phyloP scores from a whole-genome alignment of 2,888 invertebrate genomes.

The Carpatolechia fugitivella region DNA sequence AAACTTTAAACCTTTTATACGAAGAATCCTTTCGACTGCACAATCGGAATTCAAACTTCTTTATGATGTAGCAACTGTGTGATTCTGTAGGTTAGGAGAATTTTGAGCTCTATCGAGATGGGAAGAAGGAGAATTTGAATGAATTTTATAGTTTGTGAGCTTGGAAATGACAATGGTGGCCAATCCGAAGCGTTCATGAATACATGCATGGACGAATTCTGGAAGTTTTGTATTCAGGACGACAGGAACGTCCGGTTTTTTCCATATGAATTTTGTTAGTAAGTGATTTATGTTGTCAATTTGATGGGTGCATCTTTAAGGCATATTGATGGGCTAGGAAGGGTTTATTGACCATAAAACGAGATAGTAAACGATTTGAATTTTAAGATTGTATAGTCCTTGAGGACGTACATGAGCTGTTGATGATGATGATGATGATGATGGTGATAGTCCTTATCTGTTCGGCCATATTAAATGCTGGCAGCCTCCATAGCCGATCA shows the following conservation, averaged over 20 bases:
- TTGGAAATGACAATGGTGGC: conserved; percentile 29
- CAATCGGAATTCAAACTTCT: conserved; percentile 26
- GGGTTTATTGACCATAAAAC: not conserved
- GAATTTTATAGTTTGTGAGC: conserved; percentile 1
- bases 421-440: too few species aligned
- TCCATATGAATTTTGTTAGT: conserved; percentile 30
- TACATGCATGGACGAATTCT: conserved; percentile 33
- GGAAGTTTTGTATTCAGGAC: conserved; percentile 27
- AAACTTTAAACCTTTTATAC: conserved; percentile 16
- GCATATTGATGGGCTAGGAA: conserved; percentile 17
- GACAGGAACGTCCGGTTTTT: conserved; percentile 23
- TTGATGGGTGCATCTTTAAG: conserved; percentile 16
- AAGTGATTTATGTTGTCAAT: conserved; percentile 27
- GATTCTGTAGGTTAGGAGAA: not conserved
- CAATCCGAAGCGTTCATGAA: conserved; percentile 33
- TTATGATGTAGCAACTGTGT: conserved; percentile 17
- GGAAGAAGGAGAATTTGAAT: not conserved
- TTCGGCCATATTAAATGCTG: too few species aligned
- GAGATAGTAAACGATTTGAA: not conserved
- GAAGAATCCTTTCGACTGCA: conserved; percentile 22
- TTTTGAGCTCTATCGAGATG: not conserved
- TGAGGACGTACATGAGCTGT: too few species aligned
- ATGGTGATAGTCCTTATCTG: too few species aligned
- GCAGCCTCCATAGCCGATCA: too few species aligned
- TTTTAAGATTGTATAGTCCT: not conserved